These are phyloP conservation scores for Megaustenia siamemsis DNA, from an alignment of 2,888 invertebrate genomes.

Conservation along the genomic window DNA sequence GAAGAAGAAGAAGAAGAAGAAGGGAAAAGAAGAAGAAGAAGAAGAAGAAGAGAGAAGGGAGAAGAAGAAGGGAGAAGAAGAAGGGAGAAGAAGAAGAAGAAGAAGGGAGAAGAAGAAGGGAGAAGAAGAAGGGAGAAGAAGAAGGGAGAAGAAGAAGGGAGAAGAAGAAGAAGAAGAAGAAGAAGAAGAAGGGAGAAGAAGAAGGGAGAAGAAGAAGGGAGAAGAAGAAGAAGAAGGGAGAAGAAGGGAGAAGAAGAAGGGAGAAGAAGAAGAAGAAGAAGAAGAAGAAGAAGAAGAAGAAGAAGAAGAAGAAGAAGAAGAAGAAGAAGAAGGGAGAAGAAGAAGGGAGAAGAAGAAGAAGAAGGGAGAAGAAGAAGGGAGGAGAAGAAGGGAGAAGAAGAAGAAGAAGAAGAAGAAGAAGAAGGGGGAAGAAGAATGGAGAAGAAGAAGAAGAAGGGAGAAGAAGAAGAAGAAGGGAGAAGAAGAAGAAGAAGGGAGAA, in stretches of 20 bases:
- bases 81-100: neutral
- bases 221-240: neutral
- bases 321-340: neutral
- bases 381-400: too few species aligned
- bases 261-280: neutral
- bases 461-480: neutral
- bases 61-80: neutral
- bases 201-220: neutral
- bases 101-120: neutral
- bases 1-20: neutral
- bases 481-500: too few species aligned
- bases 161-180: neutral
- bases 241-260: neutral
- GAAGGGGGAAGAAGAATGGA: neutral
- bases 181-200: neutral
- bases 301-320: neutral
- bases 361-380: neutral
- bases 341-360: neutral
- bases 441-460: too few species aligned
- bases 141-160: neutral
- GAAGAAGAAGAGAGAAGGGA: neutral
- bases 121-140: neutral
- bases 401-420: too few species aligned
- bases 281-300: neutral
- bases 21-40: neutral